These are phyloP conservation scores for Arctopsyche grandis DNA, from an alignment of 1,140 invertebrate species.

Conservation along the genomic window DNA sequence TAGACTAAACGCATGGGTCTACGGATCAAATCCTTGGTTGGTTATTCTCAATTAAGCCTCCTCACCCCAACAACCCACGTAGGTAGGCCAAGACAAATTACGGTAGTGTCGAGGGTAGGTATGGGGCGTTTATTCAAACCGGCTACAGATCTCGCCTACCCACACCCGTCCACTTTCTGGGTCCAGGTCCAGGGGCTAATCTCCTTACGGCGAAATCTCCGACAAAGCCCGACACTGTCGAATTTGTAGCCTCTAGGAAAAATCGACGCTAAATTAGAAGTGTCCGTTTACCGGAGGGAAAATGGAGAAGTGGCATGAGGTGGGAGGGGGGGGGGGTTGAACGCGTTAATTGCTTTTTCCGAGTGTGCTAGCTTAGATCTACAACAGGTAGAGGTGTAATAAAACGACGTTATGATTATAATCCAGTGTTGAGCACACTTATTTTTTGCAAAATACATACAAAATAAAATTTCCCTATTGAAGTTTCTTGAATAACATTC, in stretches of 20 bases:
- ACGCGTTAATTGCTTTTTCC: slow-evolving; percentile 1
- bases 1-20: not conserved
- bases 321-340: no score
- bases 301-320: no score
- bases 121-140: slow-evolving; percentile 26
- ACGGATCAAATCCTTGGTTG: slow-evolving; percentile 12
- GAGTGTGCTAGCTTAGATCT: not conserved
- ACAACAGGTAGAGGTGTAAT: not conserved
- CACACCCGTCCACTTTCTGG: not conserved
- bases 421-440: no score
- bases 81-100: slow-evolving; percentile 36
- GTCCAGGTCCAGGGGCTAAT: not conserved
- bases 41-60: slow-evolving; percentile 39
- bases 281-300: not conserved
- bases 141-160: not conserved
- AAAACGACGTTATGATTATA: not conserved
- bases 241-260: not conserved
- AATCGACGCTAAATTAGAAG: slow-evolving; percentile 9
- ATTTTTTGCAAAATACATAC: no score
- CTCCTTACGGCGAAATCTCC: slow-evolving; percentile 25
- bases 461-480: no score
- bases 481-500: no score
- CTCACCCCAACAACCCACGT: not conserved
- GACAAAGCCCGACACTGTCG: not conserved
- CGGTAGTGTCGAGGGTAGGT: not conserved